Evolutionary conservation across 2,113 vertebrate genomes (phyloP).

Genomic region (Epinephelus lanceolatus): DNA sequence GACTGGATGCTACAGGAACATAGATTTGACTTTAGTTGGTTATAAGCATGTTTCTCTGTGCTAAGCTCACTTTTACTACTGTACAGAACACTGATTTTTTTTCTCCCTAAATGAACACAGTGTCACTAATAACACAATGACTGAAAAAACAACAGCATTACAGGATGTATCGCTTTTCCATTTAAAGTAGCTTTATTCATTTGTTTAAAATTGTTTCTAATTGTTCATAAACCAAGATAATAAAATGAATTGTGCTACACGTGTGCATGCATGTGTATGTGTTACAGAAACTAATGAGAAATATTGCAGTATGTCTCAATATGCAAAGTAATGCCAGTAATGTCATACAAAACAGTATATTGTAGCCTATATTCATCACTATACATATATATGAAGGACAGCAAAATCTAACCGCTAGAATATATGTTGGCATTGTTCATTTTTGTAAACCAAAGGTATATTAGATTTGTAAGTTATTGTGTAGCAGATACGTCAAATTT

Average conservation of each 20-base stretch:
- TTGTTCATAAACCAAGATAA: too few relatives aligned
- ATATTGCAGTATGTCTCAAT: neutral
- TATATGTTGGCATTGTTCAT: too few relatives aligned
- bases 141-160: neutral
- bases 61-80: neutral
- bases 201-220: neutral
- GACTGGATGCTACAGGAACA: slow-evolving; percentile 13
- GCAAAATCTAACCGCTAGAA: too few relatives aligned
- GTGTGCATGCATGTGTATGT: too few relatives aligned
- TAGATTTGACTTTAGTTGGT: neutral
- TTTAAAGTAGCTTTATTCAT: neutral
- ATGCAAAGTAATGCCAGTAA: neutral
- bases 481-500: too few relatives aligned
- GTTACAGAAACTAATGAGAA: neutral
- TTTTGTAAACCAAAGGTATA: too few relatives aligned
- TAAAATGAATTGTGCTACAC: neutral
- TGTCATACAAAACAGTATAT: neutral
- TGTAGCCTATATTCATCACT: too few relatives aligned
- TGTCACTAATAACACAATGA: neutral
- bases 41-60: neutral
- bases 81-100: neutral
- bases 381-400: too few relatives aligned
- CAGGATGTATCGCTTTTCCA: neutral
- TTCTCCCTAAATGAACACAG: neutral
- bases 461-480: too few relatives aligned